Evolutionary conservation across 2,797 vertebrate species (phyloP), one percentile per base, ranked within the genome.

Genomic region (Channa striata): DNA sequence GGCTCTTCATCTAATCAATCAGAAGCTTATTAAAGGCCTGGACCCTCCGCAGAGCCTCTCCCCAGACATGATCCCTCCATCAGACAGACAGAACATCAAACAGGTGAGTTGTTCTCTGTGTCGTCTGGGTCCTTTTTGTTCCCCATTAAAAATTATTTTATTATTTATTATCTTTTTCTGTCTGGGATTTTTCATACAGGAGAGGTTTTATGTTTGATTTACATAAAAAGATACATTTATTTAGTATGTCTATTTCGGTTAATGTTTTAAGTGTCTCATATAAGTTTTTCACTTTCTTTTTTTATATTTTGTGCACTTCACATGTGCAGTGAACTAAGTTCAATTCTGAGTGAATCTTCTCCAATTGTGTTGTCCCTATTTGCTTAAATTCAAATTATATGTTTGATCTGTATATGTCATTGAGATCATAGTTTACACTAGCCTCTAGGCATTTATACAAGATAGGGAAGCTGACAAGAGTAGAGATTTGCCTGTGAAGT

Each of bases 1-100:
- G 92, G 97, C 98, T 6, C 96, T 99, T 75, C 92, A 98, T 92
- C 94, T 99, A 81, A 99, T 99, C 89, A 98, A 96, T 91, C 96
- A 97, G 90, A 99, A 97, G 88, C 87, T 99, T 83, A 91, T 90
- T 14, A 98, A 96, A 87, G 97, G 97, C 68, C 82, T 95, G 67
- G 97, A 99, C 50, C 98, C 97, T 72, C 98, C 98, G 56, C 97
- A 97, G 74, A 91, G 74, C 76, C 95, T 99, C 63, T 90, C 95
- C 66, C 89, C 95, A 12, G 98, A 99, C 66, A 99, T 99, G 98
- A 95, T 99, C 64, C 98, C 98, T 74, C 97, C 97, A 17, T 96
- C 96, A 30, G 98, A 99, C 85, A 95, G 95, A 64, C 89, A 91
- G 36, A 91, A 74, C 68, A 86, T 93, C 77, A 95, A 95, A 76